Evolutionary conservation across 2,797 vertebrate species (phyloP).

Genomic region (Champsocephalus esox): DNA sequence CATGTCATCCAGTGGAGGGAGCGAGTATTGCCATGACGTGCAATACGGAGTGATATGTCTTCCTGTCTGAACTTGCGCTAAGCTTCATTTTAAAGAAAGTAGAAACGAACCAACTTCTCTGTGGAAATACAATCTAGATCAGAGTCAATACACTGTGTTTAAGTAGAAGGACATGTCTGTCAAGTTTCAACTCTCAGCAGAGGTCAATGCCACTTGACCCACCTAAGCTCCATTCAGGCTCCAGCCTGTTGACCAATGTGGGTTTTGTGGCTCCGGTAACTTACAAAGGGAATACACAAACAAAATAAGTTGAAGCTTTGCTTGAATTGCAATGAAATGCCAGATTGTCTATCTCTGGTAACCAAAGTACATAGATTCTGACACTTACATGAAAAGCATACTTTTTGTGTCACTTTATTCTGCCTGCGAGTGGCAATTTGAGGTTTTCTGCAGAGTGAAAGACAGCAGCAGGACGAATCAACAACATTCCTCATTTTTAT

Average conservation of each 20-base stretch:
- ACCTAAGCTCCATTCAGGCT: constrained; percentile 42
- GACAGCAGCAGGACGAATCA: background rate
- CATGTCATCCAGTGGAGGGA: too few relatives aligned
- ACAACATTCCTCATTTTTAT: background rate
- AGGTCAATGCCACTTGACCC: constrained; percentile 59
- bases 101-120: background rate
- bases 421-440: too few relatives aligned
- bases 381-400: background rate
- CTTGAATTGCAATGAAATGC: background rate
- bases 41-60: too few relatives aligned
- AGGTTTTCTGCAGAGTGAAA: too few relatives aligned
- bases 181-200: constrained; percentile 39
- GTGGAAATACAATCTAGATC: constrained; percentile 14
- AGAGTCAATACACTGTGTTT: constrained; percentile 17
- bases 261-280: constrained; percentile 11
- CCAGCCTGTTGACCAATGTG: constrained; percentile 3
- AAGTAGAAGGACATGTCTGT: constrained; percentile 27
- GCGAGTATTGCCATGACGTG: too few relatives aligned
- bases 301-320: background rate
- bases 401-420: too few relatives aligned
- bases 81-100: background rate
- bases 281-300: constrained; percentile 13
- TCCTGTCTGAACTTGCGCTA: too few relatives aligned
- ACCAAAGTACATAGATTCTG: background rate
- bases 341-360: background rate